Evolutionary conservation across 1,140 invertebrate genomes (phyloP).

Genomic region (Oncopeltus fasciatus): DNA sequence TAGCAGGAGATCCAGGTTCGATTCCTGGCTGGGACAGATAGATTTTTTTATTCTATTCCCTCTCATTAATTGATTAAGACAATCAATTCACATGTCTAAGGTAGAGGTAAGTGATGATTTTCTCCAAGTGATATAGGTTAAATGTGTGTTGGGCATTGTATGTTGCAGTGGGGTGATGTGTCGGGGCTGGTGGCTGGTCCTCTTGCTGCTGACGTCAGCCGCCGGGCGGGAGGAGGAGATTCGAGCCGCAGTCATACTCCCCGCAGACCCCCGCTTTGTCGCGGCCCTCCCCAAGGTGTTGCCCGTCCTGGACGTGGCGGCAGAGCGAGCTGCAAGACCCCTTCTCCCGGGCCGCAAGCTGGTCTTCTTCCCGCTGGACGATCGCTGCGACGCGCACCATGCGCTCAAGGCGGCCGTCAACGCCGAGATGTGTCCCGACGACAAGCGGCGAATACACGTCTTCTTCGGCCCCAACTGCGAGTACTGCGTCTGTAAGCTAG

Average conservation of each 20-base stretch:
- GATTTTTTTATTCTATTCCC: too few species aligned
- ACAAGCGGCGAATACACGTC: slow-evolving; percentile 43
- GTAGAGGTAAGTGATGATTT: too few species aligned
- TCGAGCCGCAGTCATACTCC: slow-evolving; percentile 38
- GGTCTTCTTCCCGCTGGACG: slow-evolving; percentile 43
- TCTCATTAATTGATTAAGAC: too few species aligned
- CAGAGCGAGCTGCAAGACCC: slow-evolving; percentile 30
- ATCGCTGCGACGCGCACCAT: slow-evolving; percentile 50
- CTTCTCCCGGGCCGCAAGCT: slow-evolving; percentile 38
- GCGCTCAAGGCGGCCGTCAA: slow-evolving; percentile 37
- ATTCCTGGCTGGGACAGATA: too few species aligned
- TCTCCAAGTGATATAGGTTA: too few species aligned
- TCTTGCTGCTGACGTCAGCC: too few species aligned
- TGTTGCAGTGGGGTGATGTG: too few species aligned
- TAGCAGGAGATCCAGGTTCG: too few species aligned
- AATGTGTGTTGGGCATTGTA: too few species aligned
- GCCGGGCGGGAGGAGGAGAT: too few species aligned
- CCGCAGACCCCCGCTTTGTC: slow-evolving; percentile 35
- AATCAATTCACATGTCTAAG: too few species aligned
- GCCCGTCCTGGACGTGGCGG: slow-evolving; percentile 42
- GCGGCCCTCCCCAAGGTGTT: slow-evolving; percentile 34
- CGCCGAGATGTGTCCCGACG: slow-evolving; percentile 42
- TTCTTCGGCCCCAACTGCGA: slow-evolving; percentile 61
- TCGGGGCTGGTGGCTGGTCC: too few species aligned
- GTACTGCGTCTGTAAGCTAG: slow-evolving; percentile 58